phyloP scores from a whole-genome alignment of 1,140 invertebrate genomes.

The Drosophila nigromelanica region DNA sequence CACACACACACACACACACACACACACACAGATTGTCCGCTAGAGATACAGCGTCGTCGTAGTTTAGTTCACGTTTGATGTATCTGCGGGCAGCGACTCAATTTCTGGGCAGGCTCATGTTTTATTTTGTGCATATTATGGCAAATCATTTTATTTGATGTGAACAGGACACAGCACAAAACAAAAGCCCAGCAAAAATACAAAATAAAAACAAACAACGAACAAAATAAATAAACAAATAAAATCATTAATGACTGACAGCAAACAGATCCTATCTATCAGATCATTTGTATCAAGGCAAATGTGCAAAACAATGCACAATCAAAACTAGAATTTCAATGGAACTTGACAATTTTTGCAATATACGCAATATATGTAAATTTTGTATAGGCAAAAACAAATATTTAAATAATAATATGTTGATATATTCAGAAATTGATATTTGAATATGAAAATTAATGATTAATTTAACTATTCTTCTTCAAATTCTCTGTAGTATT shows the following conservation, averaged over 20 bases:
- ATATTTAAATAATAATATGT: no score
- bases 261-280: conserved; percentile 21
- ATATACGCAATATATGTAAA: no score
- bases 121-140: conserved; percentile 58
- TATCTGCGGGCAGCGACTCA: conserved; percentile 30
- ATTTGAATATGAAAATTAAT: no score
- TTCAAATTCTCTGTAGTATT: no score
- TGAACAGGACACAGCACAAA: neutral
- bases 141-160: conserved; percentile 56
- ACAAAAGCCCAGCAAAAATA: neutral
- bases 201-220: neutral
- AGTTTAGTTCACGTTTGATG: conserved; percentile 37
- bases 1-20: conserved; percentile 6
- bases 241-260: conserved; percentile 28
- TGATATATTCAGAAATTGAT: no score
- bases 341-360: no score
- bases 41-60: conserved; percentile 11
- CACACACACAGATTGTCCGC: neutral
- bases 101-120: conserved; percentile 43
- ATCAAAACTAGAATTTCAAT: no score
- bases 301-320: no score
- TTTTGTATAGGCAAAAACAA: no score
- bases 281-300: conserved; percentile 12
- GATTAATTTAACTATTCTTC: no score
- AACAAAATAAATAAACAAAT: conserved; percentile 21